phyloP scores from a whole-genome alignment of 2,797 vertebrate genomes.

The Sternarchorhynchus goeldii region DNA sequence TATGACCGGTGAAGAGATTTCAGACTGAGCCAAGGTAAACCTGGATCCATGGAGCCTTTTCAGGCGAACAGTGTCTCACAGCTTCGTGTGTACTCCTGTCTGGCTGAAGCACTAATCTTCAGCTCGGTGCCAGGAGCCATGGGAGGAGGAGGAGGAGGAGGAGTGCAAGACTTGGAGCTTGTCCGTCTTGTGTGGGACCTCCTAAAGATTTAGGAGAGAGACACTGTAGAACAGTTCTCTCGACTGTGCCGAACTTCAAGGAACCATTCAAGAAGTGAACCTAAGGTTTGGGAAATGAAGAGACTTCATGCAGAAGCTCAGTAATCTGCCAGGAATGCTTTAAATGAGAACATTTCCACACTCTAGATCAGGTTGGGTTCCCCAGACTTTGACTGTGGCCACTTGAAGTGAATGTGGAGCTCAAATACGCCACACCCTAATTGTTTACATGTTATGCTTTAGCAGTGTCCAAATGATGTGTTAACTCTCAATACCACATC shows the following conservation, averaged over 20 bases:
- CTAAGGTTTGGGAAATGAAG: too few species aligned
- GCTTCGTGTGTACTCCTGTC: not conserved
- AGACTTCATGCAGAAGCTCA: not conserved
- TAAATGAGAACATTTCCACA: not conserved
- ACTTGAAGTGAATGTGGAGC: not conserved
- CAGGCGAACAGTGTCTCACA: not conserved
- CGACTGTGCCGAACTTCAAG: too few species aligned
- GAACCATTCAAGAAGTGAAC: too few species aligned
- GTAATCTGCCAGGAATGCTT: not conserved
- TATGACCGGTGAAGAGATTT: not conserved
- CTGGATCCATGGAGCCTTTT: not conserved
- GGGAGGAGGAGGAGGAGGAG: not conserved
- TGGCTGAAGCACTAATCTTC: not conserved
- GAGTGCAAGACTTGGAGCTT: not conserved
- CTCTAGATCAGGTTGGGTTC: not conserved
- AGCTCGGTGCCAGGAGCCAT: not conserved
- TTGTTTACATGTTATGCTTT: conserved; percentile 35
- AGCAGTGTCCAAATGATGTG: conserved; percentile 21
- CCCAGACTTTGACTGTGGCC: too few species aligned
- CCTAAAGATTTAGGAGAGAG: too few species aligned
- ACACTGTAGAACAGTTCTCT: too few species aligned
- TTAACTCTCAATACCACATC: not conserved
- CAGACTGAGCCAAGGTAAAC: not conserved
- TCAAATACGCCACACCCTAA: not conserved
- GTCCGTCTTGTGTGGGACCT: not conserved